Percentiles rank a stretch among this genome's conserved stretches.
These are phyloP conservation scores for Acropora tenuis DNA, from an alignment of 64 coral and sea anemone species.

Conservation along the genomic window DNA sequence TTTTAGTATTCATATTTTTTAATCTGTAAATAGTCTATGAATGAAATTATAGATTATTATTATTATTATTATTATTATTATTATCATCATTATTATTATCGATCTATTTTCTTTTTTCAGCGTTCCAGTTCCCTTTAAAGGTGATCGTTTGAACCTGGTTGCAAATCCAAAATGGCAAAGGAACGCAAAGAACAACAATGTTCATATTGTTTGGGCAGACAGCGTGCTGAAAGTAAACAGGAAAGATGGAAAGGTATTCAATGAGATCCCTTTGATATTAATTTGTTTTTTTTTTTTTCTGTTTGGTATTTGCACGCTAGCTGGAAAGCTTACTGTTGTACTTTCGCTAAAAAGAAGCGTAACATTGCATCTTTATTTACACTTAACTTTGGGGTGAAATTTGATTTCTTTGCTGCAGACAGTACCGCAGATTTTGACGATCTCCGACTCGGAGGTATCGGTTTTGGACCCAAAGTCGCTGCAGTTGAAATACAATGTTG, in stretches of 20 bases:
- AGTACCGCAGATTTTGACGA: constrained; percentile 74
- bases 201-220: constrained; percentile 82
- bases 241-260: constrained; percentile 78
- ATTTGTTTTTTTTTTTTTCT: background rate
- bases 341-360: too few species aligned
- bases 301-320: too few species aligned
- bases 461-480: constrained; percentile 74
- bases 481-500: constrained; percentile 62
- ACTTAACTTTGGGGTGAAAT: background rate
- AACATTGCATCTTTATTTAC: too few species aligned
- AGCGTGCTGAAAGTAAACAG: constrained; percentile 80
- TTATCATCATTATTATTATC: background rate
- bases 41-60: too few species aligned
- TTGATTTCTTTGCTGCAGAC: constrained; percentile 33
- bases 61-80: too few species aligned
- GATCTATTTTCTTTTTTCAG: background rate
- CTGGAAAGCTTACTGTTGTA: too few species aligned
- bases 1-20: too few species aligned
- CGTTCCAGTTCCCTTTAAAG: constrained; percentile 77
- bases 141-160: constrained; percentile 70
- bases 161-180: constrained; percentile 89
- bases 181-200: constrained; percentile 41
- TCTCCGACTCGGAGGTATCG: constrained; percentile 68
- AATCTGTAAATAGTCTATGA: too few species aligned
- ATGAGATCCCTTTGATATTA: background rate